Evolutionary conservation across 2,797 vertebrate genomes (phyloP).

Genomic region (Kryptolebias ocellatus): DNA sequence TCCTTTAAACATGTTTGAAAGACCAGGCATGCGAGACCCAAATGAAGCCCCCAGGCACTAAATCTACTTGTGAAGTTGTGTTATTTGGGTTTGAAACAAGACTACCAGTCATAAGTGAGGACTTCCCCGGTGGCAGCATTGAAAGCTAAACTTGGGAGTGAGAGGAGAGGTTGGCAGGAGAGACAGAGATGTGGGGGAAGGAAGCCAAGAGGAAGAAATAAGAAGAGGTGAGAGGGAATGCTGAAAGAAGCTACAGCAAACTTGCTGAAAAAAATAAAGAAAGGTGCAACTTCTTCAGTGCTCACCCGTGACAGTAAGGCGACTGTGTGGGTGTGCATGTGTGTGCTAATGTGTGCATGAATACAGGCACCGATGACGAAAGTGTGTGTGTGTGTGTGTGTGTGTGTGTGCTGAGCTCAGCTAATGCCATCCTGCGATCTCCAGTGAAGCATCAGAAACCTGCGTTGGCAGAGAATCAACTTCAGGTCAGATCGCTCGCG

Average conservation of each 20-base stretch:
- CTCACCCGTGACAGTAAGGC: conserved; percentile 28
- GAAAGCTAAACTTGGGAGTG: conserved; percentile 48
- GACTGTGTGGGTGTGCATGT: conserved; percentile 18
- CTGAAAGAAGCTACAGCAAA: conserved; percentile 40
- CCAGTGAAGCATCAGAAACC: conserved; percentile 63
- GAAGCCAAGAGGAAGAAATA: conserved; percentile 31
- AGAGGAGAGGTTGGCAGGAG: conserved; percentile 37
- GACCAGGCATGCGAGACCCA: conserved; percentile 33
- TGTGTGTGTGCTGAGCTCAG: conserved; percentile 57
- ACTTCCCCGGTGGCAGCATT: conserved; percentile 56
- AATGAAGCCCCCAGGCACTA: conserved; percentile 36
- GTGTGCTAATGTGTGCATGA: conserved; percentile 15
- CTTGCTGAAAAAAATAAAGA: conserved; percentile 4
- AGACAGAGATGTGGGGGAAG: conserved; percentile 1
- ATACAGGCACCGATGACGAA: not conserved
- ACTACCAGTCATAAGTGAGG: conserved; percentile 45
- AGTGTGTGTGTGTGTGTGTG: conserved; percentile 9
- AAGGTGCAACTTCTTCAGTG: conserved; percentile 54
- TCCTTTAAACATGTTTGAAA: conserved; percentile 54
- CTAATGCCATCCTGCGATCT: conserved; percentile 60
- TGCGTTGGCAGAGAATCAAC: conserved; percentile 66
- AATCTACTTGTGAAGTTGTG: conserved; percentile 54
- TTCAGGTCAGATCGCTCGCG: conserved; percentile 58
- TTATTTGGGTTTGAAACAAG: conserved; percentile 61
- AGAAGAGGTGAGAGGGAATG: conserved; percentile 55